These are phyloP conservation scores for Autographa pulchrina DNA, from an alignment of 2,888 invertebrate species.

Conservation along the genomic window DNA sequence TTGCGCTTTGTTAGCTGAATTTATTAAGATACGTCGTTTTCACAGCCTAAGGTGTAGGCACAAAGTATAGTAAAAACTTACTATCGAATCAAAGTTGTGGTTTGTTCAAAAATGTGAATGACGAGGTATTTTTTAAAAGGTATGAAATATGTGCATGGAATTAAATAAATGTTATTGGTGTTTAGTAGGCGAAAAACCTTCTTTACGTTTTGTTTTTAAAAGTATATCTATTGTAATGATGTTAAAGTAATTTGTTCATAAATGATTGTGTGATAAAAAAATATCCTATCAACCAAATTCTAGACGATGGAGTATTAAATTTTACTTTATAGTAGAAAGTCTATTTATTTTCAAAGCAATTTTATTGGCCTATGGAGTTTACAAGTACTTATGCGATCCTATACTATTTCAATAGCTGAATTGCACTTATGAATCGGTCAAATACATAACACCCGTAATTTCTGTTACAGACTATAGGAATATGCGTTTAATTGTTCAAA, in stretches of 20 bases:
- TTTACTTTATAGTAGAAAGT: background rate
- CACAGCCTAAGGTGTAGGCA: no score
- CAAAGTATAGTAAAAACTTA: no score
- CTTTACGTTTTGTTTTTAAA: background rate
- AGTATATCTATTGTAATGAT: background rate
- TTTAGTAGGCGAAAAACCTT: background rate
- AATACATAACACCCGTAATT: constrained; percentile 36
- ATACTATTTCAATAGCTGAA: background rate
- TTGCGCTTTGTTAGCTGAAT: background rate
- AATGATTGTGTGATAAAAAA: background rate
- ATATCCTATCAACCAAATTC: background rate
- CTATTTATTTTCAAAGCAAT: background rate
- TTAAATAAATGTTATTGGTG: background rate
- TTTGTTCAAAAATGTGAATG: no score
- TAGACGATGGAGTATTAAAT: background rate
- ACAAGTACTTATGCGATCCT: constrained; percentile 1
- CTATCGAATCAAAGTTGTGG: no score
- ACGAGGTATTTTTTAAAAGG: no score
- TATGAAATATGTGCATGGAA: no score
- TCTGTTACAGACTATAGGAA: constrained; percentile 31
- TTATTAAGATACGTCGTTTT: no score
- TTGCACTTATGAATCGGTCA: constrained; percentile 7
- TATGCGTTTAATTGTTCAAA: constrained; percentile 26
- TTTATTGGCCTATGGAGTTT: constrained; percentile 4
- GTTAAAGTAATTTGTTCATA: background rate